A percentile compares a stretch with the other conserved stretches of the same genome.
Conservation (phyloP, 2,797 vertebrate species). For the Masticophis lateralis region DNA sequence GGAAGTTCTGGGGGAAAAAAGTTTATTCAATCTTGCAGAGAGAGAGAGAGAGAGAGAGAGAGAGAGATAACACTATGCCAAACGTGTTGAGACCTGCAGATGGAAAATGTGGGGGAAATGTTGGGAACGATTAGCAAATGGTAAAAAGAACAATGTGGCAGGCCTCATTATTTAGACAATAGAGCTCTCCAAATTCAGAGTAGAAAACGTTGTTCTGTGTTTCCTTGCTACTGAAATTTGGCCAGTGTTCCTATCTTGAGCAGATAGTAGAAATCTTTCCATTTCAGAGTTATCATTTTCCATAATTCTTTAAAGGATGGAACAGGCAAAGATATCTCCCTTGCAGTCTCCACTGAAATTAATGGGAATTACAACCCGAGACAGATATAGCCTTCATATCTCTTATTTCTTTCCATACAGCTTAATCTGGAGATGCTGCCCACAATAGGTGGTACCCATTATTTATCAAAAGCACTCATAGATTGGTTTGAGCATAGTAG, state of each 20-base stretch:
- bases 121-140: not conserved
- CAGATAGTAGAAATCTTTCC: not conserved
- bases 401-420: not conserved
- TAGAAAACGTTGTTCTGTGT: not conserved
- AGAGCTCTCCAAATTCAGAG: not conserved
- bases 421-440: slow-evolving; percentile 1
- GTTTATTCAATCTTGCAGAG: not conserved
- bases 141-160: not conserved
- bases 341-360: not conserved
- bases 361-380: not conserved
- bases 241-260: not conserved
- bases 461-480: slow-evolving; percentile 18
- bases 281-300: not conserved
- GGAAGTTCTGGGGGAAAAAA: not conserved
- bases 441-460: not conserved
- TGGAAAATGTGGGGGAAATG: not conserved
- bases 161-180: not conserved
- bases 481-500: slow-evolving; percentile 24
- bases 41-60: too few species aligned
- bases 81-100: not conserved
- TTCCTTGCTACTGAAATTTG: not conserved
- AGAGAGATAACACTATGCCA: not conserved
- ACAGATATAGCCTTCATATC: not conserved
- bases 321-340: not conserved
- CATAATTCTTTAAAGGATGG: not conserved